Base-by-base conservation (phyloP, 2,888 invertebrate species). In the Caenorhabditis zanzibari region DNA sequence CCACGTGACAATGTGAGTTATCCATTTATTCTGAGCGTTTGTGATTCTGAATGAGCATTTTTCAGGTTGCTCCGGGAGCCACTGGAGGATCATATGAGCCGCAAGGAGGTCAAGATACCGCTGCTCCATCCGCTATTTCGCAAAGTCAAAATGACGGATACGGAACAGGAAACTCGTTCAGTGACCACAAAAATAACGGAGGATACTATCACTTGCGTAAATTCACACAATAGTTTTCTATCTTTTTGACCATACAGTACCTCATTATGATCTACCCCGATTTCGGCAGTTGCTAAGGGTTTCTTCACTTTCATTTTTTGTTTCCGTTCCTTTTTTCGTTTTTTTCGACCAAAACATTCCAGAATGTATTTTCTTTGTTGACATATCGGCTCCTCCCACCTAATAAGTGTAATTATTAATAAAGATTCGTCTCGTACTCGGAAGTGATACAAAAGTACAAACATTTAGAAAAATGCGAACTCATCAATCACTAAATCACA, bases 1-100 rank as follows among this genome's bases (percentile, higher is more conserved):
- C 86, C 86, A 41, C 58, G 86, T 24, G 88, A 88, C 32, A 86
- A 87, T 64, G 73, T 80, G 32, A 84, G 83, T 75, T 44, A 49
- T 63, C n/a, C 19, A 32, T 19, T n/a, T 16, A 19, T 28, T 2
- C 7, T 24, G 6, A 22, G 26, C 64, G 0, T 6, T 6, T 22
- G 1, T 19, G 12, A 26, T 22, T 71, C 12, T 56, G 24, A 24
- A 28, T 32, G 28, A 22, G 12, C 19, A 10, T 26, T 47, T 66
- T 82, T 32, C 41, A 83, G 82, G 69, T 75, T 38, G 84, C 84
- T 16, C 61, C 76, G 6, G 72, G 68, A 47, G 84, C 81, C 47
- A 84, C 81, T 6, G 84, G 84, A 9, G 84, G 84, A 38, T 75
- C 75, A n/a, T 84, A 84, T 58, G 81, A 32, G 28, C 72, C 73